Evolutionary conservation across 1,140 invertebrate genomes (phyloP), one percentile per base, ranked within the genome.

Genomic region (Chelonus insularis): DNA sequence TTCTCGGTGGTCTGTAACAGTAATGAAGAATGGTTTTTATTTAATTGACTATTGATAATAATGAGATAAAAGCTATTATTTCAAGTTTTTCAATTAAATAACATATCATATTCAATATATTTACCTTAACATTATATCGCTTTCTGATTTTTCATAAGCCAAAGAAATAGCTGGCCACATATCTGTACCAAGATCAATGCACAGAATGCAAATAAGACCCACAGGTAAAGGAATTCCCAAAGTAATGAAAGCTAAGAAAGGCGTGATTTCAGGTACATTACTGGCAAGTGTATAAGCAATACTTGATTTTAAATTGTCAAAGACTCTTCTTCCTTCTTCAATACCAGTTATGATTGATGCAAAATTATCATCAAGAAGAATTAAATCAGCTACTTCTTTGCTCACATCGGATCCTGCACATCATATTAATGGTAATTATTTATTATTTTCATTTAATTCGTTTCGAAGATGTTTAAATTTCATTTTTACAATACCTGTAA

Each of bases 231-330:
- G 95, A 75, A 97, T 92, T 51, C 90, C 89, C 12, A 91, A 77
- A 36, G 93, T 75, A 39, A 97, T 90, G 72, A 95, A 94, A 6
- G 89, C 72, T 54, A 97, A 82, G 84, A 96, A 96, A 2, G 95
- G 95, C 23, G 92, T 81, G 80, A 98, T 96, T 85, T 98, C 95
- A 32, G 95, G 94, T 41, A 96, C 92, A 73, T 96, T 97, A 5
- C 92, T 95, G 0, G 95, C 96, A 39, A 98, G 76, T 1, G 93
- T 96, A 79, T 97, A 97, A 6, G 92, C 93, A 63, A 98, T 97
- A 0, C 93, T 95, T 82, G 97, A 97, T 78, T 97, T 97, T 66
- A 97, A 83, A 80, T 97, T 97, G 76, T 97, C 95, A 76, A 97
- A 97, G 73, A 97, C 96, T 36, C 95, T 80, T 66, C 95, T 86